Conservation (phyloP, 30 jellyfish, hydroid and myxozoan genomes). For the Cassiopea andromeda region DNA sequence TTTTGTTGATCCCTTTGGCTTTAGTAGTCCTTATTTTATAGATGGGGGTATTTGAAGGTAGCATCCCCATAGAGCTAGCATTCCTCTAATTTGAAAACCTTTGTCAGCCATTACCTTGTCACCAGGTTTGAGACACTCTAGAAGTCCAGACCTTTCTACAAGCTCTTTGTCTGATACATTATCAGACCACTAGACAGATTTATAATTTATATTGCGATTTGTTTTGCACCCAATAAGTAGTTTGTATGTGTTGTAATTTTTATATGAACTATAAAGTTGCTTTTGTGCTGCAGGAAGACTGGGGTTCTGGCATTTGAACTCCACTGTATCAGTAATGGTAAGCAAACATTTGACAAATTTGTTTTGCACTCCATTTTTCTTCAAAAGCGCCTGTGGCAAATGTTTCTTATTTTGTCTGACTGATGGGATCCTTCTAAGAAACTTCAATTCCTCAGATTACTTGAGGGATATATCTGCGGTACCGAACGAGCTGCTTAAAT, state of each 20-base stretch:
- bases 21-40: conserved; percentile 30
- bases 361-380: too few relatives aligned
- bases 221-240: conserved; percentile 33
- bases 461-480: not conserved
- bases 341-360: too few relatives aligned
- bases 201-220: conserved; percentile 21
- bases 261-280: too few relatives aligned
- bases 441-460: not conserved
- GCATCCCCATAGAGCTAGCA: conserved; percentile 42
- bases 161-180: conserved; percentile 21
- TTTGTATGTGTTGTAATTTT: too few relatives aligned
- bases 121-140: conserved; percentile 44
- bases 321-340: too few relatives aligned
- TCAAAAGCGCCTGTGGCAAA: too few relatives aligned
- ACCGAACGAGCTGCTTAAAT: not conserved
- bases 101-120: conserved; percentile 50
- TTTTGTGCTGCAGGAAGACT: too few relatives aligned
- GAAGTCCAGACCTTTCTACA: conserved; percentile 31
- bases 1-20: conserved; percentile 50
- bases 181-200: conserved; percentile 29
- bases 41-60: conserved; percentile 30
- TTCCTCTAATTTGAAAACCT: not conserved
- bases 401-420: too few relatives aligned
- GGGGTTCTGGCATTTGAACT: too few relatives aligned
- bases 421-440: too few relatives aligned